Evolutionary conservation across 2,113 vertebrate species (phyloP).

Genomic region (Haemorhous mexicanus): DNA sequence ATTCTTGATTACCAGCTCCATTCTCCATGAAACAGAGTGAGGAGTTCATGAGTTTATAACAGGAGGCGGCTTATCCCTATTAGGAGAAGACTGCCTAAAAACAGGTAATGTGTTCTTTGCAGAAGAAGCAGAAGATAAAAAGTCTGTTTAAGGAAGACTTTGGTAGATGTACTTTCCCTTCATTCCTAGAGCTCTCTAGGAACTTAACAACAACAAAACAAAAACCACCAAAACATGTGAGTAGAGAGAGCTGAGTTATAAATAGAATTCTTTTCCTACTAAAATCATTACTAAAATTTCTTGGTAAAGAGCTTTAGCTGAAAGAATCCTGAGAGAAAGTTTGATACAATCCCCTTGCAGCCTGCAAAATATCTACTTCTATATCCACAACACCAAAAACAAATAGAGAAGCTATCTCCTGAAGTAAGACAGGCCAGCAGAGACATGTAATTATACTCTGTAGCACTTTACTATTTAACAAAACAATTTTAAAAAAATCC

Average conservation of each 20-base stretch:
- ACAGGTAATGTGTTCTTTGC: background rate
- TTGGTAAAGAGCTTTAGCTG: constrained; percentile 21
- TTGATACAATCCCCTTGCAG: background rate
- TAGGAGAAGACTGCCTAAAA: background rate
- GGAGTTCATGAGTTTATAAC: background rate
- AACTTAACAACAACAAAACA: background rate
- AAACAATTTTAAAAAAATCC: constrained; percentile 1
- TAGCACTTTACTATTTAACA: constrained; percentile 21
- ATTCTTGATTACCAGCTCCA: background rate
- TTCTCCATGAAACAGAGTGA: background rate
- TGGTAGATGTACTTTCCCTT: background rate
- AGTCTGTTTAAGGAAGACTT: background rate
- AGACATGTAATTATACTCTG: constrained; percentile 7
- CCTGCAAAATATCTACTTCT: background rate
- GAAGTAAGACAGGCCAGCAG: background rate
- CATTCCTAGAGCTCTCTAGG: constrained; percentile 18
- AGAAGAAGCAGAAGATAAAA: background rate
- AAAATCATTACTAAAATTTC: constrained; percentile 26
- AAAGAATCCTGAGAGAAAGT: constrained; percentile 8
- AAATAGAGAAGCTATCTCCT: background rate
- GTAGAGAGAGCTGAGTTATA: background rate
- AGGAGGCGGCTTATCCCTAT: background rate
- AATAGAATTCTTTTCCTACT: constrained; percentile 23
- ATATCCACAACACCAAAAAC: background rate
- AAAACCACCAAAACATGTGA: background rate